Evolutionary conservation across 2,888 invertebrate genomes (phyloP).

Genomic region (Apamea monoglypha): DNA sequence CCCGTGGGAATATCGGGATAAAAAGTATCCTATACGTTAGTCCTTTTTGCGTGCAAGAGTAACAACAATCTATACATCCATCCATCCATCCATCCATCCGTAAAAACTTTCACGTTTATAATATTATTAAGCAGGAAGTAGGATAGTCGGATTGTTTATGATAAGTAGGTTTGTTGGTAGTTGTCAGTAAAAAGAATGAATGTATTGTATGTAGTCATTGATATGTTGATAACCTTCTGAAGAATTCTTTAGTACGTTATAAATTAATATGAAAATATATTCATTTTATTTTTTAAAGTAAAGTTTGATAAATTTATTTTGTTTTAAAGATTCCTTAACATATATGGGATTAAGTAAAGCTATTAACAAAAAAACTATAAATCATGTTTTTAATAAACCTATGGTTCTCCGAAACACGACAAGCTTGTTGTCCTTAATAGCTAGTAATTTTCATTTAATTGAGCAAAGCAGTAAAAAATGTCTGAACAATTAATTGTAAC

Average conservation of each 20-base stretch:
- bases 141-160: background rate
- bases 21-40: too few species aligned
- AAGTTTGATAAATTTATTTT: background rate
- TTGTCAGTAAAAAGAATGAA: background rate
- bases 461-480: constrained; percentile 49
- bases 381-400: background rate
- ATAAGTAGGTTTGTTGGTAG: background rate
- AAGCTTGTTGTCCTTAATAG: constrained; percentile 31
- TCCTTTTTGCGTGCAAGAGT: too few species aligned
- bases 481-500: constrained; percentile 57
- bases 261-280: background rate
- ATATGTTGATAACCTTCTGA: constrained; percentile 31
- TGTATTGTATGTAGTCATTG: background rate
- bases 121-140: too few species aligned
- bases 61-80: too few species aligned
- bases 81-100: too few species aligned
- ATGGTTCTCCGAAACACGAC: background rate
- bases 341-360: too few species aligned
- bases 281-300: background rate
- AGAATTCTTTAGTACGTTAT: constrained; percentile 8
- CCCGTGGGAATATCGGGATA: too few species aligned
- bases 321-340: background rate
- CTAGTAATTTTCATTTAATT: constrained; percentile 51
- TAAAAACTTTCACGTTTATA: too few species aligned
- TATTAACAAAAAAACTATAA: background rate